Evolutionary conservation across 1,140 invertebrate genomes (phyloP), one percentile per base, ranked within the genome.

Genomic region (Delia radicum): DNA sequence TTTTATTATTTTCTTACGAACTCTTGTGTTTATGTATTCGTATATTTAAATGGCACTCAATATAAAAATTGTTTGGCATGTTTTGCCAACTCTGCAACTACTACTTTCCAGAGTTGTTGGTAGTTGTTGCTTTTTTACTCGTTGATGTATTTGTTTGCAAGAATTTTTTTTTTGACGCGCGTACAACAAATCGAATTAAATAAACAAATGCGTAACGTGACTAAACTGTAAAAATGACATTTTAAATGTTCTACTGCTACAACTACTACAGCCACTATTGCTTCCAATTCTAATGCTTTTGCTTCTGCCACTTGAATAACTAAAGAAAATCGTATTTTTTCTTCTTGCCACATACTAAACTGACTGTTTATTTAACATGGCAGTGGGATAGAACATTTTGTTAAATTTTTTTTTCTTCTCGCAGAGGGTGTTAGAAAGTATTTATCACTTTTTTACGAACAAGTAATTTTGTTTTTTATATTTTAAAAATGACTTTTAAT

Each of bases 191-290:
- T 77, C 76, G 76, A 77, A 77, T 77, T 77, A 74, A 77, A 77
- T 77, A 77, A 77, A 77, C 76, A 77, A 77, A 74, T 74, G 73
- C 72, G 65, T 71, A 77, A 74, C 76, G 76, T 77, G 76, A 77
- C 28, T 73, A 72, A 77, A 77, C 46, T 77, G 48, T 61, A 48
- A 74, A 74, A 76, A 76, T 73, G 55, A 46, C 69, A 76, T 73
- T 73, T 63, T 73, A 76, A 73, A 76, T 73, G 71, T 37, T 71
- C 31, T 55, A 33, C 61, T 18, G 24, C 61, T 63, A 42, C 61
- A 46, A 74, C 46, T 42, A 26, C 74, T 12, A 42, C n/a, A 42
- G n/a, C n/a, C n/a, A 42, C 37, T 15, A 42, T 10, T 42, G 12
- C 10, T 42, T 15, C 12, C 37, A 42, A 13, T n/a, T n/a, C n/a